phyloP scores from a whole-genome alignment of 2,888 invertebrate species.

The Tenodera sinensis region DNA sequence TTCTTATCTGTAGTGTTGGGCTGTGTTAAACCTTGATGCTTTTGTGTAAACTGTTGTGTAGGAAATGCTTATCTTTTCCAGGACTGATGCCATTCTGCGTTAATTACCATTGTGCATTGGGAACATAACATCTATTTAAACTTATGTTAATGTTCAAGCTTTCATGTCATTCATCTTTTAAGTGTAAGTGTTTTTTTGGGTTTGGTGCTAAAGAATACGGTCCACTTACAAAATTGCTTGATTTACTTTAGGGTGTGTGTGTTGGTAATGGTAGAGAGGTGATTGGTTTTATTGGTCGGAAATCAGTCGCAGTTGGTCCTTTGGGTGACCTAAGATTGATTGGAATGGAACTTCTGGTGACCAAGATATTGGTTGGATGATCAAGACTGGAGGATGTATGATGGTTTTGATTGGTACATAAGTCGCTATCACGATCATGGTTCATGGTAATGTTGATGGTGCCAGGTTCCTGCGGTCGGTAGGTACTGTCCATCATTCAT shows the following conservation, averaged over 20 bases:
- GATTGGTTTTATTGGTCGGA: slow-evolving; percentile 25
- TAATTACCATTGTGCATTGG: neutral
- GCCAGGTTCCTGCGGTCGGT: slow-evolving; percentile 14
- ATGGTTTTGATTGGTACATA: slow-evolving; percentile 19
- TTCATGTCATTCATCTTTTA: neutral
- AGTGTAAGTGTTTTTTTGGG: neutral
- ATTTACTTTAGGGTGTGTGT: slow-evolving; percentile 32
- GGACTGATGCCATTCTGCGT: neutral
- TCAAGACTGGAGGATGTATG: slow-evolving; percentile 20
- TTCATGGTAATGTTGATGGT: slow-evolving; percentile 20
- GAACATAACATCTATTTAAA: neutral
- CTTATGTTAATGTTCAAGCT: neutral
- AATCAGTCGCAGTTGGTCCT: slow-evolving; percentile 14
- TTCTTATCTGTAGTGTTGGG: neutral
- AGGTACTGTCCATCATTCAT: slow-evolving; percentile 13
- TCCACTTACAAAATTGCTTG: slow-evolving; percentile 27
- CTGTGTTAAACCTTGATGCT: neutral
- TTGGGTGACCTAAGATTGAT: slow-evolving; percentile 21
- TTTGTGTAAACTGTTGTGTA: neutral
- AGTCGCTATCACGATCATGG: slow-evolving; percentile 9
- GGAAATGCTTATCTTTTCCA: neutral
- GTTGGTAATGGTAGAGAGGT: slow-evolving; percentile 31
- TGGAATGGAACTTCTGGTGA: slow-evolving; percentile 16
- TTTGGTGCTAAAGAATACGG: neutral
- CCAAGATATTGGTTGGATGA: slow-evolving; percentile 16